phyloP scores from a whole-genome alignment of 2,888 invertebrate species.

The Nemapogon koenigi region DNA sequence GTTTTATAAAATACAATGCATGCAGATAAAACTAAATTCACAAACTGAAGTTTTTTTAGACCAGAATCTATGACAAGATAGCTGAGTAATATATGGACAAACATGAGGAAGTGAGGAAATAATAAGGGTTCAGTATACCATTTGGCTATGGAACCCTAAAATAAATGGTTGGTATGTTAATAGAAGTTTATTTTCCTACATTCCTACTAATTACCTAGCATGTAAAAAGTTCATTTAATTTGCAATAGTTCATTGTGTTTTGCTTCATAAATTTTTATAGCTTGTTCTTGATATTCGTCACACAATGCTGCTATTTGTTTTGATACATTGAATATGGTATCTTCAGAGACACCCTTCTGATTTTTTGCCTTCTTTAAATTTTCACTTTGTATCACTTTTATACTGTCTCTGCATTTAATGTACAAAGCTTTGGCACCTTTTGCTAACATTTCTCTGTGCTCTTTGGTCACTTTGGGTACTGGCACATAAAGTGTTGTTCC shows the following conservation, averaged over 20 bases:
- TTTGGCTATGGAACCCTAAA: too few species aligned
- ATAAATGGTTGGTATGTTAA: background rate
- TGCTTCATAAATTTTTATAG: conserved; percentile 67
- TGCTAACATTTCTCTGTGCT: conserved; percentile 86
- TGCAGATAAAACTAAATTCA: too few species aligned
- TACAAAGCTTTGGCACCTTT: conserved; percentile 87
- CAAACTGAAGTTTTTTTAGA: too few species aligned
- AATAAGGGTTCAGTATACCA: too few species aligned
- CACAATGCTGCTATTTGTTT: conserved; percentile 74
- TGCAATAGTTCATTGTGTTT: conserved; percentile 81
- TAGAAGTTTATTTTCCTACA: background rate
- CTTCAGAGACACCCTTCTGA: conserved; percentile 73
- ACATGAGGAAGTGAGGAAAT: too few species aligned
- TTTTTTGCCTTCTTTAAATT: conserved; percentile 75
- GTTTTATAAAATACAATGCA: too few species aligned
- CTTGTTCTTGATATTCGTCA: conserved; percentile 70
- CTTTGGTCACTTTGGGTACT: conserved; percentile 91
- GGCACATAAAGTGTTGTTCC: conserved; percentile 89
- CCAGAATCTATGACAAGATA: too few species aligned
- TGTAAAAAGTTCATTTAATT: too few species aligned
- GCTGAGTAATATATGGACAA: too few species aligned
- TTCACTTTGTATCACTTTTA: conserved; percentile 79
- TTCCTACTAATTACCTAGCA: background rate
- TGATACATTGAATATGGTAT: conserved; percentile 70
- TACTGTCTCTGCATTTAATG: conserved; percentile 77